Base-by-base conservation (phyloP, 2,113 vertebrate genomes). In the Rhizomys pruinosus region DNA sequence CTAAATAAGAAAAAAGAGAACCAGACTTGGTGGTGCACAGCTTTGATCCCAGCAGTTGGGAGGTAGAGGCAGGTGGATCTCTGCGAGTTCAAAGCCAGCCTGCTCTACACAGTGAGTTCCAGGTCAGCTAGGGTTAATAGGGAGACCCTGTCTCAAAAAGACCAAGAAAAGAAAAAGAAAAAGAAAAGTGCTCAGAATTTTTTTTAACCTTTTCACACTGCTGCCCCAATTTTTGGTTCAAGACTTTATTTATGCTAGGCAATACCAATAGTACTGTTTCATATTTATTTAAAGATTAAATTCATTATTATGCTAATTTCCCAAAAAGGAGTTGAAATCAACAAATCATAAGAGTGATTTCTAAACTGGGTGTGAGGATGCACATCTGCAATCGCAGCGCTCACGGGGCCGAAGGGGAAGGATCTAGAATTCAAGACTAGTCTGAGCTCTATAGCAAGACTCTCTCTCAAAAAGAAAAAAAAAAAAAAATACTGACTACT, bases 271-370 rank as follows among this genome's bases (percentile, higher is more conserved):
- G 17, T 79, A n/a, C 64, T 64, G 2, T 71, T 84, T 84, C 71
- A 87, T 44, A 84, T 15, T 77, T 87, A 78, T 9, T 86, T 72
- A 94, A 92, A 94, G 61, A 72, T 55, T 87, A 7, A 13, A 4
- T 63, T 44, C 72, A 27, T 79, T 74, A 64, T 23, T 55, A 80
- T 68, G 55, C 78, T 73, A 29, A 55, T 78, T 91, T 93, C 44
- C 69, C 20, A 61, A 79, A 47, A 92, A 82, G 27, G 27, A 90
- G 42, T 71, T 89, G 68, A 94, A 95, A 44, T 92, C 91, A 93
- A 13, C 12, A 84, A 85, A 92, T 61, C 29, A 22, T 47, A 23
- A 37, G 3, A 47, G 10, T 61, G 10, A 59, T 20, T 16, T 2
- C 1, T 88, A 44, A 64, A 27, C 32, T 42, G 10, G 15, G 39